Percentiles rank a stretch among this genome's conserved stretches.
Evolutionary conservation across 2,888 invertebrate genomes (phyloP).

Genomic region (Callyntrura sp.): DNA sequence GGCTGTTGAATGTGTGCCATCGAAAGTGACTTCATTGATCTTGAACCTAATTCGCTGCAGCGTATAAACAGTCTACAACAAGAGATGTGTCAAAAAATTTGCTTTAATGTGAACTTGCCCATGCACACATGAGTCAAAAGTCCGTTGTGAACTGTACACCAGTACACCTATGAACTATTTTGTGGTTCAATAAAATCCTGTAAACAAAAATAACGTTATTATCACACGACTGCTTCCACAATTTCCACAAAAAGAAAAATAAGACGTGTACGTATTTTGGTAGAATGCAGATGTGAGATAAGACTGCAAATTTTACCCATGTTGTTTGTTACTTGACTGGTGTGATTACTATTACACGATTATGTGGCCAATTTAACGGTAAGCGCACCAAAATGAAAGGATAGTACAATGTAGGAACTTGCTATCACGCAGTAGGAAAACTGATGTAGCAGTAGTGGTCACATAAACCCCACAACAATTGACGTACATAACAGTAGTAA

Average conservation of each 20-base stretch:
- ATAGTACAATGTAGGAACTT: neutral
- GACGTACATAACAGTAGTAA: neutral
- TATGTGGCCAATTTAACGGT: neutral
- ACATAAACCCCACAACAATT: neutral
- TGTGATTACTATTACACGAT: neutral
- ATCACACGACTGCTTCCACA: constrained; percentile 15
- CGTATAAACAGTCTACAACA: neutral
- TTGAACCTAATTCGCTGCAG: constrained; percentile 71
- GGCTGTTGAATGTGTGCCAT: constrained; percentile 54
- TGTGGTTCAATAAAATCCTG: constrained; percentile 18
- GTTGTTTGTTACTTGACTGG: no score
- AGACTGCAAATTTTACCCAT: no score
- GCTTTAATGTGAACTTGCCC: neutral
- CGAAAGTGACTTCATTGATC: constrained; percentile 77
- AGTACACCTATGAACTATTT: constrained; percentile 7
- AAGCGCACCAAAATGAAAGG: neutral
- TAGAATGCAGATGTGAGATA: no score
- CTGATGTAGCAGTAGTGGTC: constrained; percentile 39
- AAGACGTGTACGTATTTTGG: neutral
- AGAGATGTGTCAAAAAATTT: constrained; percentile 8
- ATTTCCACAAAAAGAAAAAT: neutral
- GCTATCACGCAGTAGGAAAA: constrained; percentile 14
- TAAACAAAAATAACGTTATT: neutral
- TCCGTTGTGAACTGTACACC: no score
- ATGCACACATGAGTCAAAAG: neutral